Evolutionary conservation across 2,797 vertebrate species (phyloP), one percentile per base, ranked within the genome.

Genomic region (Sarcophilus harrisii): DNA sequence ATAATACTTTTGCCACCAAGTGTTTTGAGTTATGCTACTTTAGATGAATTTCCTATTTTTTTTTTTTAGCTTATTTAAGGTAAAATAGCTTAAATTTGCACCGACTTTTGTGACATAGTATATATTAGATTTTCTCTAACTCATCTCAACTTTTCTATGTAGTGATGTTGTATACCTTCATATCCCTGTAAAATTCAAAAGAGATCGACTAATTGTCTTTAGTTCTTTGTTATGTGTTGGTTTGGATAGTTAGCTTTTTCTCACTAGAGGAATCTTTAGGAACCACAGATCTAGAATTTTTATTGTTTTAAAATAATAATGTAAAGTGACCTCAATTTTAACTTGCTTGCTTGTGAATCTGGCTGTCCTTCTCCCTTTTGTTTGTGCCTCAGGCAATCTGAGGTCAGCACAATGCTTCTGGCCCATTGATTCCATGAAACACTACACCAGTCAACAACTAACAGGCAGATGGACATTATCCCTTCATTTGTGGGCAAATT

Each of bases 341-440:
- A 30, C 38, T 87, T 91, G 57, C 92, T 89, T 49, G 87, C 2
- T 92, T 98, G 21, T 94, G 91, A 9, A 73, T 91, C 58, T 90
- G 95, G 90, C 62, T 93, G 38, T 97, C 96, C 87, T 93, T 96
- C 95, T 89, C 90, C 97, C 96, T 97, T 97, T 97, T 92, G 52
- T 96, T 97, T 93, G 87, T 57, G 0, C 95, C 93, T 93, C 93
- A 94, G 96, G 95, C 92, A 81, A 58, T 97, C 94, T 96, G 96
- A 96, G 92, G 66, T 98, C 96, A 97, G 45, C 66, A 81, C 62
- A 62, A 95, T 96, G 97, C 96, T 97, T 97, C 93, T 96, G 98
- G 97, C 97, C 93, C 45, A 4, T 96, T 58, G 95, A 97, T 95
- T 96, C 90, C 73, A 38, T 90, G 93, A 97, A 96, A 96, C 94